Evolutionary conservation across 2,888 invertebrate species (phyloP).

Genomic region (Drosophila rubida): DNA sequence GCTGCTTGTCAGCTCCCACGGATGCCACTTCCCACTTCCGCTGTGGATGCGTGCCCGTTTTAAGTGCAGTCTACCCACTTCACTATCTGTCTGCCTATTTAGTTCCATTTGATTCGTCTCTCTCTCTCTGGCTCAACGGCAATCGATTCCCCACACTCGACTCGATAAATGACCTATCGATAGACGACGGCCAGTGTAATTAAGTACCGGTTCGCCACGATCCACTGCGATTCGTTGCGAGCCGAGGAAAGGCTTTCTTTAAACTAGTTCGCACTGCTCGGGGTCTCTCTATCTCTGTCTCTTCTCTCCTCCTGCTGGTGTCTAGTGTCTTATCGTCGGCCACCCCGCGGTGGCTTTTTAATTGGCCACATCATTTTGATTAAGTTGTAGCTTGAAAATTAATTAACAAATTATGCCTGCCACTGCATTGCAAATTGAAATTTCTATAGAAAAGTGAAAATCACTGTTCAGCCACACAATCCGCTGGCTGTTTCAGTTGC

Average conservation of each 20-base stretch:
- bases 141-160: slow-evolving; percentile 16
- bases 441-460: slow-evolving; percentile 67
- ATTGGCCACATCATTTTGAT: slow-evolving; percentile 81
- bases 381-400: slow-evolving; percentile 82
- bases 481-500: neutral
- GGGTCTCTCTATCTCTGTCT: neutral
- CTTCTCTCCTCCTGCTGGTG: neutral
- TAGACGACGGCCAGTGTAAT: slow-evolving; percentile 26
- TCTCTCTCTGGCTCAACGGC: neutral
- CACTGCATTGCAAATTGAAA: slow-evolving; percentile 73
- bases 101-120: slow-evolving; percentile 9
- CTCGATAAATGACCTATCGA: slow-evolving; percentile 41
- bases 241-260: slow-evolving; percentile 69
- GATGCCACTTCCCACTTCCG: slow-evolving; percentile 65
- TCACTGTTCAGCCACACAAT: slow-evolving; percentile 64
- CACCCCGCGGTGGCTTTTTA: slow-evolving; percentile 80
- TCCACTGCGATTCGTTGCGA: slow-evolving; percentile 41
- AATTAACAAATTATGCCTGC: slow-evolving; percentile 81
- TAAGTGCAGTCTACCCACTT: slow-evolving; percentile 18
- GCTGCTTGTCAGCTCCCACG: slow-evolving; percentile 46
- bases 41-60: slow-evolving; percentile 52
- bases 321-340: slow-evolving; percentile 44
- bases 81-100: slow-evolving; percentile 23
- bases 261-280: slow-evolving; percentile 68
- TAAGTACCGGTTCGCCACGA: slow-evolving; percentile 28